Percentiles rank a stretch among this genome's conserved stretches.
Evolutionary conservation across 2,888 invertebrate genomes (phyloP).

Genomic region (Himalopsyche japonica): DNA sequence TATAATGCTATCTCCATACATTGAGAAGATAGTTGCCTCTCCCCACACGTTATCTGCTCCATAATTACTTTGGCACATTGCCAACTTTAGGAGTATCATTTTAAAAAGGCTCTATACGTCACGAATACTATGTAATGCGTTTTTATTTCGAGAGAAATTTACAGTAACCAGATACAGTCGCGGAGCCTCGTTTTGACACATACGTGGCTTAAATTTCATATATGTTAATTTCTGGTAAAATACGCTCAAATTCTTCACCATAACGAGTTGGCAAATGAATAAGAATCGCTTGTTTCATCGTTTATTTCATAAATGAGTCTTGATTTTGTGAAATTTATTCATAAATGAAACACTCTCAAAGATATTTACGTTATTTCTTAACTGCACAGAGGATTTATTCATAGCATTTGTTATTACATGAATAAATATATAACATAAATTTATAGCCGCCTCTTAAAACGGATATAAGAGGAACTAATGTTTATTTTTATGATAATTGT

Average conservation of each 20-base stretch:
- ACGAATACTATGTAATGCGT: constrained; percentile 6
- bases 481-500: too few relatives aligned
- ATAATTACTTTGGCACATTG: constrained; percentile 33
- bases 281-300: background rate
- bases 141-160: constrained; percentile 9
- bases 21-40: constrained; percentile 17
- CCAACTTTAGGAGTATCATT: constrained; percentile 31
- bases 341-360: background rate
- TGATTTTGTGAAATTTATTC: background rate
- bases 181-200: background rate
- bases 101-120: constrained; percentile 27
- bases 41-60: constrained; percentile 29
- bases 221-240: background rate
- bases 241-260: background rate
- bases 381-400: too few relatives aligned
- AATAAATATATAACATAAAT: too few relatives aligned
- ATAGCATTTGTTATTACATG: too few relatives aligned
- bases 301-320: background rate
- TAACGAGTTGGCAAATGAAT: background rate
- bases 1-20: background rate
- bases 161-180: background rate
- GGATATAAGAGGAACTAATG: too few relatives aligned
- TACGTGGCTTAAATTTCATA: background rate
- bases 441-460: too few relatives aligned
- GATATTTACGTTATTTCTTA: background rate